Percentiles rank a stretch among this genome's conserved stretches.
Evolutionary conservation across 2,797 vertebrate species (phyloP).

Genomic region (Vireo griseus): DNA sequence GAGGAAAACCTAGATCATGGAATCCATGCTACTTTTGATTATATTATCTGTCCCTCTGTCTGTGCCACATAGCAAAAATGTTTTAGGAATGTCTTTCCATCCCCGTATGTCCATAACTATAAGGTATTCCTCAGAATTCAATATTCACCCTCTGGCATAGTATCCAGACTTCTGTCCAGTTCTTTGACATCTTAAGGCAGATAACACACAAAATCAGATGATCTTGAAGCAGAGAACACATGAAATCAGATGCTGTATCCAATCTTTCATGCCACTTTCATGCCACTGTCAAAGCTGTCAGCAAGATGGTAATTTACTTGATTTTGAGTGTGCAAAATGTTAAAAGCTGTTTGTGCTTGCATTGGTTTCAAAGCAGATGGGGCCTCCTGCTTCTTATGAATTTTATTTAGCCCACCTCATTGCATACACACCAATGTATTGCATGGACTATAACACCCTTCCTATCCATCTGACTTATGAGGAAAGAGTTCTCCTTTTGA

Average conservation of each 20-base stretch:
- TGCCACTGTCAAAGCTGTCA: background rate
- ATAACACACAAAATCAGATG: background rate
- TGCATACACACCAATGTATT: background rate
- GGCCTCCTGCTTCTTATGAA: background rate
- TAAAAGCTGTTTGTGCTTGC: background rate
- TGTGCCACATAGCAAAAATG: background rate
- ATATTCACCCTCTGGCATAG: background rate
- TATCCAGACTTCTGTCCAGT: background rate
- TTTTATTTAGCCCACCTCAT: background rate
- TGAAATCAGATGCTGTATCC: background rate
- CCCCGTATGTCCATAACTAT: background rate
- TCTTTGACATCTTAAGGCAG: background rate
- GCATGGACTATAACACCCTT: background rate
- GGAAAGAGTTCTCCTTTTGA: background rate
- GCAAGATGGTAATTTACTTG: background rate
- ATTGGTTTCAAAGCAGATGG: background rate
- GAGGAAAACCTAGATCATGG: background rate
- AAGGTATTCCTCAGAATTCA: background rate
- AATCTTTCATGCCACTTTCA: background rate
- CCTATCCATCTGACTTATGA: background rate
- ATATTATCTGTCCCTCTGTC: background rate
- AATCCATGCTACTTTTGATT: background rate
- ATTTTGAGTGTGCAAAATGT: background rate
- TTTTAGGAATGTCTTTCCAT: background rate
- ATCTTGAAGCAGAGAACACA: background rate